Base-by-base conservation (phyloP, 2,888 invertebrate genomes). In the Ornithoptera priamus region DNA sequence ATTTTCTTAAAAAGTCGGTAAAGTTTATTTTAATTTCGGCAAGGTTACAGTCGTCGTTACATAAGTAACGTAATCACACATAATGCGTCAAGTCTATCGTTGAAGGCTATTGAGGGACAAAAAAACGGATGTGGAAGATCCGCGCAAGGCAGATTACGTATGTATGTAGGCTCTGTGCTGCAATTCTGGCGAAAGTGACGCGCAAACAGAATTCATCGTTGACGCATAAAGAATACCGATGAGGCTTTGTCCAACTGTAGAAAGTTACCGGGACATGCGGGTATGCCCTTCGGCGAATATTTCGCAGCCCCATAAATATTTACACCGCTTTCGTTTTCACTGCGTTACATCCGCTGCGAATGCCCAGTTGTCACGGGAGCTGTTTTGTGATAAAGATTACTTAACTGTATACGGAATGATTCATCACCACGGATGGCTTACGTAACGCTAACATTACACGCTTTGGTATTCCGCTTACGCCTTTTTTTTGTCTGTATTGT, bases 221-320 rank as follows among this genome's bases (percentile, higher is more conserved):
- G 75, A 89, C 86, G 85, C 84, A 81, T 72, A 74, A 77, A 84
- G 90, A 89, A 92, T 92, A 92, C 83, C 83, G 90, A 92, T 91
- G 90, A 91, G 90, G 89, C 90, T 90, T 89, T 87, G 85, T 86
- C 79, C 78, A 78, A 76, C 77, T 78, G 88, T 90, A 91, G 92
- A 92, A 92, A 92, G 92, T 83, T 85, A 84, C 80, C 74, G 79
- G 81, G 78, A 78, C 83, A 90, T 90, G 86, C 91, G 91, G 92
- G 91, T 85, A 87, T 88, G 91, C 92, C 92, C 92, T 92, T 90
- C 85, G 87, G 89, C 87, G 85, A 87, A 89, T 87, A 89, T 88
- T 90, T 89, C 88, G 90, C 90, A 84, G 83, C 83, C 85, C 84
- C 85, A 89, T 91, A 89, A 90, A 91, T 89, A 90, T 89, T 89